Conservation (phyloP, 1,140 invertebrate species). For the Drosophila jambulina region DNA sequence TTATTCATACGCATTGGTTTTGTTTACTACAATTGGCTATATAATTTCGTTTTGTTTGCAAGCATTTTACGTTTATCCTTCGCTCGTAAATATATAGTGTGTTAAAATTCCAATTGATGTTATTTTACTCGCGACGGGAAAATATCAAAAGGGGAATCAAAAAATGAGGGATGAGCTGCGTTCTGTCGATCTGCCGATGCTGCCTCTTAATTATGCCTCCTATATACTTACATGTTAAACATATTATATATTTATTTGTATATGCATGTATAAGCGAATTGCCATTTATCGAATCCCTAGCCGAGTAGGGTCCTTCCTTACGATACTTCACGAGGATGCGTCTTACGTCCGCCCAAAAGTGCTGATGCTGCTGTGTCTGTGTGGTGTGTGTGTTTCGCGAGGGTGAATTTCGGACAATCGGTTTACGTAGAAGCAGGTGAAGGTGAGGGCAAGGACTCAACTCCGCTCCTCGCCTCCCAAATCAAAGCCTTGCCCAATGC, state of each 20-base stretch:
- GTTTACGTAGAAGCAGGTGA: slow-evolving; percentile 48
- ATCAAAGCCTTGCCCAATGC: slow-evolving; percentile 44
- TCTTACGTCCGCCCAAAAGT: slow-evolving; percentile 62
- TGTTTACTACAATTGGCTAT: slow-evolving; percentile 70
- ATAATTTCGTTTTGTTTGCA: slow-evolving; percentile 57
- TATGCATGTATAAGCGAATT: slow-evolving; percentile 62
- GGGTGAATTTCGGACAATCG: slow-evolving; percentile 23
- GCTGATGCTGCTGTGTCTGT: slow-evolving; percentile 15
- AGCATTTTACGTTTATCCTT: slow-evolving; percentile 50
- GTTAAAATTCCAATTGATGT: slow-evolving; percentile 40
- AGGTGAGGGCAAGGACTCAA: slow-evolving; percentile 17
- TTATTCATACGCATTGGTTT: slow-evolving; percentile 54
- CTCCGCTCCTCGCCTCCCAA: slow-evolving; percentile 18
- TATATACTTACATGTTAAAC: slow-evolving; percentile 77
- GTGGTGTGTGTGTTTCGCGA: slow-evolving; percentile 25
- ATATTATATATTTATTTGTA: slow-evolving; percentile 66
- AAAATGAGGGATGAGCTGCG: slow-evolving; percentile 41
- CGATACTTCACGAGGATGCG: slow-evolving; percentile 50
- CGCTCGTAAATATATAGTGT: slow-evolving; percentile 43
- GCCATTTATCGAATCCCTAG: slow-evolving; percentile 49
- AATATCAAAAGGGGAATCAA: slow-evolving; percentile 28
- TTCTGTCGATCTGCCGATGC: slow-evolving; percentile 35
- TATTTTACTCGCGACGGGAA: slow-evolving; percentile 13
- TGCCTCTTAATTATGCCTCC: slow-evolving; percentile 72
- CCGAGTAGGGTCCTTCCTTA: slow-evolving; percentile 42